These are phyloP conservation scores for Dysdera silvatica DNA, from an alignment of 1,140 invertebrate genomes.

Conservation along the genomic window DNA sequence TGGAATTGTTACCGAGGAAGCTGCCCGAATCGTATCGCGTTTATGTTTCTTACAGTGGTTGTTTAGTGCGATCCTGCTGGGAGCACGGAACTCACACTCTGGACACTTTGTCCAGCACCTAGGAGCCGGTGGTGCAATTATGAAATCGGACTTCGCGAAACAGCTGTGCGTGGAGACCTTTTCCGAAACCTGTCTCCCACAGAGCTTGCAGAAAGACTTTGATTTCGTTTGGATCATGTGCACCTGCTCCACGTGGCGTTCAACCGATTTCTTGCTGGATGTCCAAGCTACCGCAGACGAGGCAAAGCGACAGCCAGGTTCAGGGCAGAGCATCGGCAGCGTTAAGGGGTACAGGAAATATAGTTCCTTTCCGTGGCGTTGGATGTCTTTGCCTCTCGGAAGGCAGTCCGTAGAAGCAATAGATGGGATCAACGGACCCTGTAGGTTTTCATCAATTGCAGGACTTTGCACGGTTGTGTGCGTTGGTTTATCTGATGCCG, in stretches of 20 bases:
- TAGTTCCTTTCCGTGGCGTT: neutral
- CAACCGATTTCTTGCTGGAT: neutral
- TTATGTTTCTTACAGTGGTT: neutral
- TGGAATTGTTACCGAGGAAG: too few species aligned
- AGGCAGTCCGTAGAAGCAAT: too few species aligned
- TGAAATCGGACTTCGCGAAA: neutral
- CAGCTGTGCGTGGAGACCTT: neutral
- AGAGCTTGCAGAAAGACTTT: neutral
- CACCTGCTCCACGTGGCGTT: neutral
- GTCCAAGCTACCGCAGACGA: neutral
- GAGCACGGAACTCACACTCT: neutral
- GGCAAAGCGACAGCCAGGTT: neutral
- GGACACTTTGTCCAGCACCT: neutral
- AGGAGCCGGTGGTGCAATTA: neutral
- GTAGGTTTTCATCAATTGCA: too few species aligned
- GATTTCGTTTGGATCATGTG: neutral
- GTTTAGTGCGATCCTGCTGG: neutral
- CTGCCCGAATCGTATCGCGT: too few species aligned
- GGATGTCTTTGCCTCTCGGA: too few species aligned
- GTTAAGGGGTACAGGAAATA: neutral
- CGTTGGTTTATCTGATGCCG: too few species aligned
- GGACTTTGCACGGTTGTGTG: too few species aligned
- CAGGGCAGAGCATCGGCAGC: neutral
- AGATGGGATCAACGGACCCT: too few species aligned
- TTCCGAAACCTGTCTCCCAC: neutral